A percentile compares a stretch with the other conserved stretches of the same genome.
Evolutionary conservation across 2,888 invertebrate genomes (phyloP).

Genomic region (Sarcophaga rosellei): DNA sequence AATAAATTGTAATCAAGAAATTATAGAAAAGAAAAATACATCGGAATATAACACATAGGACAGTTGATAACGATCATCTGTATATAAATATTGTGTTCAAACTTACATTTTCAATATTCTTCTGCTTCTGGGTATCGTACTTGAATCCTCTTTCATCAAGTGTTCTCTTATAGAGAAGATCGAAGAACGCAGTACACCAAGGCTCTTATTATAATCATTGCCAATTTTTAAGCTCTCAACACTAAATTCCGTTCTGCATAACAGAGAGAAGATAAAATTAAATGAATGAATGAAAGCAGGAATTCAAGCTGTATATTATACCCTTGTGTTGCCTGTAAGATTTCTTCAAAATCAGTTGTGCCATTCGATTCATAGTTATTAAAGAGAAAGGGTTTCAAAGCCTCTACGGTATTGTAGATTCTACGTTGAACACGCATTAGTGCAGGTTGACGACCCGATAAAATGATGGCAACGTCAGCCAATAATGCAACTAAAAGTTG

Average conservation of each 20-base stretch:
- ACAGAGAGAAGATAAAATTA: not conserved
- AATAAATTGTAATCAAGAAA: not conserved
- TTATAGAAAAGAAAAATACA: not conserved
- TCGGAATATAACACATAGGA: not conserved
- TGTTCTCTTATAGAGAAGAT: slow-evolving; percentile 38
- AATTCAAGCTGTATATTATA: slow-evolving; percentile 52
- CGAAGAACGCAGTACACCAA: slow-evolving; percentile 16
- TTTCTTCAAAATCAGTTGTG: slow-evolving; percentile 60
- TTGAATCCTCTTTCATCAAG: slow-evolving; percentile 54
- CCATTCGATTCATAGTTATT: slow-evolving; percentile 74
- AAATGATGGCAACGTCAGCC: slow-evolving; percentile 70
- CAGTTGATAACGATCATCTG: not conserved
- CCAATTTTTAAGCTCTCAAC: slow-evolving; percentile 1
- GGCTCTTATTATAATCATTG: slow-evolving; percentile 15
- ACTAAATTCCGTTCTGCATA: slow-evolving; percentile 73
- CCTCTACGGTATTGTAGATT: slow-evolving; percentile 70
- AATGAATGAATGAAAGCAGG: not conserved
- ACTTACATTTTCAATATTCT: slow-evolving; percentile 54
- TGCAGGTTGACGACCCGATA: slow-evolving; percentile 71
- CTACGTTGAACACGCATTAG: slow-evolving; percentile 73
- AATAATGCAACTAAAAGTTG: slow-evolving; percentile 74
- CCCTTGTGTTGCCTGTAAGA: slow-evolving; percentile 65
- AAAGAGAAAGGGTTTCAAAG: slow-evolving; percentile 74
- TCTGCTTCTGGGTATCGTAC: slow-evolving; percentile 47
- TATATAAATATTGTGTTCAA: not conserved